phyloP scores from a whole-genome alignment of 37 sponge, comb jelly and placozoan species.

The Mnemiopsis leidyi region DNA sequence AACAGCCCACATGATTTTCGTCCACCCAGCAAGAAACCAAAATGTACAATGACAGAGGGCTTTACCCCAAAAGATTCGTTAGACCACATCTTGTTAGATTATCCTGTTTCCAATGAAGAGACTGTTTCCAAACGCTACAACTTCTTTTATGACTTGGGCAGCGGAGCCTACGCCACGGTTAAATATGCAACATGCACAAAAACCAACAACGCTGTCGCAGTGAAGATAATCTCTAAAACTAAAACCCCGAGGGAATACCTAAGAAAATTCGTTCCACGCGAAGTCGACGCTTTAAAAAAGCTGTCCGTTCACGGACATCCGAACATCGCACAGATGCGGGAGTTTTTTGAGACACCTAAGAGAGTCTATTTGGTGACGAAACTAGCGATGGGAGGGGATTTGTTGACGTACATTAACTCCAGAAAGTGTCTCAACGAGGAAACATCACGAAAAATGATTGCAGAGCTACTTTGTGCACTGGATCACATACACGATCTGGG shows the following conservation, averaged over 20 bases:
- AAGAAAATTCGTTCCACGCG: constrained; percentile 84
- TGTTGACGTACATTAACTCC: constrained; percentile 62
- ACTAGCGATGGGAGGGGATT: constrained; percentile 66
- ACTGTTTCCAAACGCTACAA: constrained; percentile 37
- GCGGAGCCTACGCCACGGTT: constrained; percentile 92
- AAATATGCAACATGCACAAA: constrained; percentile 69
- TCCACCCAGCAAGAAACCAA: neutral
- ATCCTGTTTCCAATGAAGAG: neutral
- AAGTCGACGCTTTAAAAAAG: constrained; percentile 73
- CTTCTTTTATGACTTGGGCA: constrained; percentile 71
- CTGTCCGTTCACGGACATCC: constrained; percentile 66
- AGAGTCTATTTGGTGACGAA: constrained; percentile 81
- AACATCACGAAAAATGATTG: constrained; percentile 49
- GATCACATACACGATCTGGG: constrained; percentile 65
- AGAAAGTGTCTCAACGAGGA: constrained; percentile 67
- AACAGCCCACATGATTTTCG: neutral
- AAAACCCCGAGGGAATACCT: constrained; percentile 83
- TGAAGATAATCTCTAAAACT: constrained; percentile 82
- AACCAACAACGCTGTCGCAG: constrained; percentile 66
- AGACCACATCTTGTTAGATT: constrained; percentile 30
- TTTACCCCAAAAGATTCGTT: neutral
- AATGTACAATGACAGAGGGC: constrained; percentile 11
- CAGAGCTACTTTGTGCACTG: constrained; percentile 55
- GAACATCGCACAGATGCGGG: constrained; percentile 74
- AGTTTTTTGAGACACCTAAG: constrained; percentile 77